Base-by-base conservation (phyloP, 1,140 invertebrate species). In the Drosophila mojavensis region DNA sequence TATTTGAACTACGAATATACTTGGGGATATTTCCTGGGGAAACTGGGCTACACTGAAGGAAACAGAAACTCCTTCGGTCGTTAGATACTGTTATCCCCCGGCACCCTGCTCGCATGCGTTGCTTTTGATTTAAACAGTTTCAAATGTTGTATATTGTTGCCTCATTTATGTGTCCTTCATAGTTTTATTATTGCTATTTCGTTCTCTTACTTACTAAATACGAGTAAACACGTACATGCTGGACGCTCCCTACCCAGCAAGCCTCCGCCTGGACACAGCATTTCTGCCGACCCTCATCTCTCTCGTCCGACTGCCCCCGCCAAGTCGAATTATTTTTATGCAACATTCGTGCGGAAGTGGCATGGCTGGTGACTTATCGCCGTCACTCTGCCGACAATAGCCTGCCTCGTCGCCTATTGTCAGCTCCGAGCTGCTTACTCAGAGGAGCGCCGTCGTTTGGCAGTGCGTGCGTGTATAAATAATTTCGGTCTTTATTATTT, bases 401-500 rank as follows among this genome's bases (percentile, higher is more conserved):
- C 71, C 75, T 73, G 63, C 39, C 41, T 71, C 69, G 66, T 79
- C 75, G 48, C 39, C 63, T 36, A 71, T 64, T 72, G 68, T 71
- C 68, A 71, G 68, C 43, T 41, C 47, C 30, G 1, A n/a, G 20
- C 54, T 48, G 13, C 20, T 33, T 11, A 26, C 30, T 47, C 43
- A 9, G 4, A 11, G 10, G 30, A n/a, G 10, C 43, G 36, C n/a
- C 33, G n/a, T 28, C 20, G 53, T 75, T 36, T 48, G 50, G 50
- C 61, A 62, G 68, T 72, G 68, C 68, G 69, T 85, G 76, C 75
- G 82, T 77, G 81, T 83, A 78, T 84, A 84, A 88, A 88, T 78
- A 88, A 88, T 89, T 88, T 80, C 62, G 69, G 83, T 79, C 86
- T 86, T 86, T 88, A 86, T 82, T 86, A 79, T 88, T 86, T 82